These are phyloP conservation scores for Ceyx cyanopectus DNA, from an alignment of 2,113 vertebrate genomes.

Conservation along the genomic window DNA sequence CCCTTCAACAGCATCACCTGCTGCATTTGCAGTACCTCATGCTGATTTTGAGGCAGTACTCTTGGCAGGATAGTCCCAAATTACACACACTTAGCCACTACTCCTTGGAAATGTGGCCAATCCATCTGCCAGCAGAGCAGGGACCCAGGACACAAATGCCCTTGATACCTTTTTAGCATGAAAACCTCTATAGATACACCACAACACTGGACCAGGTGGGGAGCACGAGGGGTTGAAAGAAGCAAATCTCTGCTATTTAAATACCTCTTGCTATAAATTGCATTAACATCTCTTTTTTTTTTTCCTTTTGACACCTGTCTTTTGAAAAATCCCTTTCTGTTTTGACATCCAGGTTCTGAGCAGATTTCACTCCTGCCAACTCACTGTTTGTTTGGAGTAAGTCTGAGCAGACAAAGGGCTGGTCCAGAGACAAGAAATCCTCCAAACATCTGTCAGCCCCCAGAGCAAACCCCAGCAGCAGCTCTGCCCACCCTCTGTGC, in stretches of 20 bases:
- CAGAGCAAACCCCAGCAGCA: background rate
- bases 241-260: conserved; percentile 23
- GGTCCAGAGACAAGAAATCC: conserved; percentile 47
- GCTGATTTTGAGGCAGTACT: background rate
- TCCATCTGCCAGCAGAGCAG: background rate
- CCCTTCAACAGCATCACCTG: background rate
- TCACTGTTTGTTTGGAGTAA: conserved; percentile 57
- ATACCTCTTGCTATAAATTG: conserved; percentile 5
- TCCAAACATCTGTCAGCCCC: conserved; percentile 25
- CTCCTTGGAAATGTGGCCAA: background rate
- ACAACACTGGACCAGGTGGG: background rate
- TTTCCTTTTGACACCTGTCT: conserved; percentile 32
- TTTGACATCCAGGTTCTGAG: conserved; percentile 51
- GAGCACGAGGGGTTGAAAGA: conserved; percentile 21
- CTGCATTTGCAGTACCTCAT: background rate
- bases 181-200: fast-evolving
- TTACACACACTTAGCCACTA: background rate
- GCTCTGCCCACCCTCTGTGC: background rate
- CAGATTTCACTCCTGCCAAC: conserved; percentile 54
- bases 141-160: background rate
- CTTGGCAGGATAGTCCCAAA: background rate
- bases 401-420: conserved; percentile 20
- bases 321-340: conserved; percentile 61
- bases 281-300: background rate
- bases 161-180: background rate